Conservation (phyloP, 2,888 invertebrate species). For the Lycophotia porphyrea region DNA sequence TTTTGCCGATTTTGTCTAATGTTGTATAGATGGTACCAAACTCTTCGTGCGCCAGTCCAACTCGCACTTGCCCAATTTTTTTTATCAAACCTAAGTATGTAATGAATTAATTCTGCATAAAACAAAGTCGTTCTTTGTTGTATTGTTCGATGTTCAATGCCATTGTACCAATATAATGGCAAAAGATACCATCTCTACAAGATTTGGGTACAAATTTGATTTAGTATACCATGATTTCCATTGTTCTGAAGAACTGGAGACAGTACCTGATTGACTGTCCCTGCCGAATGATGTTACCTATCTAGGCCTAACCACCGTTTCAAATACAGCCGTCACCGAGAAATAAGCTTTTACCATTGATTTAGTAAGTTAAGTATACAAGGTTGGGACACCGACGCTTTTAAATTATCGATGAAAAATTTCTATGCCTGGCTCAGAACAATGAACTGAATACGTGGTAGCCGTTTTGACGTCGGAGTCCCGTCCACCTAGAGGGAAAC, state of each 20-base stretch:
- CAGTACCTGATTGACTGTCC: not conserved
- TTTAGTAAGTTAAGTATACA: no score
- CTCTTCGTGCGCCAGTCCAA: no score
- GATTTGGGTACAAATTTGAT: constrained; percentile 39
- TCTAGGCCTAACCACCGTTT: not conserved
- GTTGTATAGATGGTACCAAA: no score
- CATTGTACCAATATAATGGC: constrained; percentile 40
- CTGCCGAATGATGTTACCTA: not conserved
- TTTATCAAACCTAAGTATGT: not conserved
- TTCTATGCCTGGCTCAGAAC: no score
- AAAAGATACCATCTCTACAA: constrained; percentile 39
- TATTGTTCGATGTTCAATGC: constrained; percentile 41
- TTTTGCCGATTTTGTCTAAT: no score
- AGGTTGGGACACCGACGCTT: no score
- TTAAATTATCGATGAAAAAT: no score
- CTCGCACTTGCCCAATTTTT: no score
- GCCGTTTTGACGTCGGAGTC: no score
- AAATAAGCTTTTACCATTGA: not conserved
- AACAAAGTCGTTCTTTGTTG: constrained; percentile 42
- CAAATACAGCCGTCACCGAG: not conserved
- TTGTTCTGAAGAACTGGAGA: not conserved
- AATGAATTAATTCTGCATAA: constrained; percentile 30
- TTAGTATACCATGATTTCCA: not conserved
- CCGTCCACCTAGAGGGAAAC: no score
- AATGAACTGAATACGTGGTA: no score